Base-by-base conservation (phyloP, 2,888 invertebrate species). In the Neoitamus cyanurus region DNA sequence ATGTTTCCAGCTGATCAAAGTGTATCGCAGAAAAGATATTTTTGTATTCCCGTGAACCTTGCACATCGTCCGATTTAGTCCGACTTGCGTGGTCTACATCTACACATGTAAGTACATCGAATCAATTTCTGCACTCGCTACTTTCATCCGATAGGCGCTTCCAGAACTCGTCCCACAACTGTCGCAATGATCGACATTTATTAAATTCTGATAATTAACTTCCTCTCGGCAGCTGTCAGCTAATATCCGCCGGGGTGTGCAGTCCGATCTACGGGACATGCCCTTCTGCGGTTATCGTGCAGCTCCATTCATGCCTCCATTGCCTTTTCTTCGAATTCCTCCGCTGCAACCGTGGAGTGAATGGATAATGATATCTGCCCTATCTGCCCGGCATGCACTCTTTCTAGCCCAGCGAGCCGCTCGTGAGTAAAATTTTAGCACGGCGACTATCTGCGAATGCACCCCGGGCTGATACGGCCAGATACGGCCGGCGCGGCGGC, bases 201-300 rank as follows among this genome's bases (percentile, higher is more conserved):
- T 78, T 78, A 48, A 30, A 78, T 78, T 78, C 31, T 58, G 78
- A 78, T 78, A 78, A 78, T 78, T 78, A 31, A 78, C 78, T 78
- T 78, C 78, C 78, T 78, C 58, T 58, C 30, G 34, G 31, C 34
- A 7, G 30, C 78, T 78, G 78, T 58, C 58, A 15, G 78, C 9
- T 48, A 78, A 78, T 78, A 78, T 78, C 78, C 78, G 78, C 46
- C 78, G 15, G 13, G 9, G 9, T 6, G 15, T 25, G 36, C 34
- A n/a, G 36, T 3, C 20, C 46, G 77, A 36, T 77, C 28, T 77
- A n/a, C 46, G 36, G n/a, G 13, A 42, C 77, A 77, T 42, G 28
- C 77, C 15, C 28, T 77, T 28, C 7, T 46, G 58, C 28, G 15
- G 58, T 78, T 58, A 46, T 46, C 78, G 46, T 34, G 15, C 77